Evolutionary conservation across 2,113 vertebrate genomes (phyloP), one percentile per base, ranked within the genome.

Genomic region (Ctenomys sociabilis): DNA sequence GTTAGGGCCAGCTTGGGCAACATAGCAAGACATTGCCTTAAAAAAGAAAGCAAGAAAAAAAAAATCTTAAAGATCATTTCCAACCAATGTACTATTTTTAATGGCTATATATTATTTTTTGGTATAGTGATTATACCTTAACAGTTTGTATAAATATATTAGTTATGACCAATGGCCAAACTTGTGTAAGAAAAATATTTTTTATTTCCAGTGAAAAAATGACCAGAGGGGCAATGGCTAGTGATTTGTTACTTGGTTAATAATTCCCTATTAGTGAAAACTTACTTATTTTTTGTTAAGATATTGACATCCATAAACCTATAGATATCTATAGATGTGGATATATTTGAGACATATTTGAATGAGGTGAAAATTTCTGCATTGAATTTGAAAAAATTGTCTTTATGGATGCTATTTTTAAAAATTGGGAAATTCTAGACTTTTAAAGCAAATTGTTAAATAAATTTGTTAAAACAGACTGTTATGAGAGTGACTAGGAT

Each of bases 71-170:
- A 85, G 59, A 78, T 57, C 24, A 7, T 75, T 89, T 19, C 24
- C 40, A 63, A 2, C 24, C 19, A 30, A 5, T 59, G 17, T 8
- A 6, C 43, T 59, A 19, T 57, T 49, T 93, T 82, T 64, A 64
- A n/a, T 59, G 78, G 22, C 64, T 54, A 3, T 57, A 2, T 93
- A 84, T 37, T 90, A 59, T 93, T 95, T 90, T 37, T 32, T 90
- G 43, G 19, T 88, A 52, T 14, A 40, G 52, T 93, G 28, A 94
- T 95, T 91, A 49, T 45, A 49, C 52, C 84, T 78, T 24, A 40
- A 35, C 52, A 86, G 37, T 90, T 90, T 88, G 75, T 94, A 37
- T 96, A 73, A 95, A 88, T 73, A 14, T 90, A 70, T 85, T 94
- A 91, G 92, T 85, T 80, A 13, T 83, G 37, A 40, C 22, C 2